Percentiles rank a stretch among this genome's conserved stretches.
Evolutionary conservation across 1,140 invertebrate species (phyloP).

Genomic region (Formica selysi): DNA sequence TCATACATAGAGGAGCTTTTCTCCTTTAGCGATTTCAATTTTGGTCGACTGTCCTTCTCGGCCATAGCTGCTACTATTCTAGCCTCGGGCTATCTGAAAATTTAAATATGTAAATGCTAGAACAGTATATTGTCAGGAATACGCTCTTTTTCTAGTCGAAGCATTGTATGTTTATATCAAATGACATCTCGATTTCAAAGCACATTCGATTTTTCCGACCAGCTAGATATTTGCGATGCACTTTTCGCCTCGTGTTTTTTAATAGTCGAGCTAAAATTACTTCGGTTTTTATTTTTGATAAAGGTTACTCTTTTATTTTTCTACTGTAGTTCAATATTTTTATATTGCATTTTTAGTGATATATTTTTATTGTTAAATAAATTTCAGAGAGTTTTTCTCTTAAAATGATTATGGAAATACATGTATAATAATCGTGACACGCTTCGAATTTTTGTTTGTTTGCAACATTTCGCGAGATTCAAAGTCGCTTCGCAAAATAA

Average conservation of each 20-base stretch:
- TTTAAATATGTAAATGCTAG: conserved; percentile 37
- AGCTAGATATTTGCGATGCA: conserved; percentile 5
- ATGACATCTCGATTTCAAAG: conserved; percentile 21
- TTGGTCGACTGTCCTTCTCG: conserved; percentile 5
- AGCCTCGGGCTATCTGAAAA: conserved; percentile 2
- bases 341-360: background rate
- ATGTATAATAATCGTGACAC: too few relatives aligned
- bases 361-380: too few relatives aligned
- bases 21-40: conserved; percentile 50
- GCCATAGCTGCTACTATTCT: background rate
- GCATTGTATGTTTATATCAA: background rate
- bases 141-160: background rate
- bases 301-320: background rate
- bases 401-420: too few relatives aligned
- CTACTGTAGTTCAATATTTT: background rate
- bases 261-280: conserved; percentile 2
- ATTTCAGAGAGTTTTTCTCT: too few relatives aligned
- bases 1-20: conserved; percentile 21
- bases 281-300: background rate
- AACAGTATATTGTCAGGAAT: conserved; percentile 14
- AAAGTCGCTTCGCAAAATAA: conserved; percentile 1
- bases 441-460: background rate
- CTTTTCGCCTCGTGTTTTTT: background rate
- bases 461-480: conserved; percentile 33
- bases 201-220: background rate